phyloP scores from a whole-genome alignment of 2,113 vertebrate genomes.

The Oryctolagus cuniculus region mOryCun1.1 NC_091435.1:67578501-67579000 shows the following conservation, averaged over 20 bases:
- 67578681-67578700: neutral
- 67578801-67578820: neutral
- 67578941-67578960: neutral
- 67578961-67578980: neutral
- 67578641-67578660: neutral
- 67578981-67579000: neutral
- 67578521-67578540: neutral
- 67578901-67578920: neutral
- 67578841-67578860: neutral
- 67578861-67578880: neutral
- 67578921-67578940: neutral
- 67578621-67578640: neutral
- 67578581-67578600: neutral
- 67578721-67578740: neutral
- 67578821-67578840: neutral
- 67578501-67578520: neutral
- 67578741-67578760: neutral
- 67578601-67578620: neutral
- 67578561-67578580: constrained; percentile 26
- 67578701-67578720: neutral
- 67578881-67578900: neutral
- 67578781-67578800: neutral
- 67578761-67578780: neutral
- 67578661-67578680: neutral
- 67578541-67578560: neutral